These are phyloP conservation scores for Ips nitidus DNA, from an alignment of 1,140 invertebrate species.

Conservation along the genomic window DNA sequence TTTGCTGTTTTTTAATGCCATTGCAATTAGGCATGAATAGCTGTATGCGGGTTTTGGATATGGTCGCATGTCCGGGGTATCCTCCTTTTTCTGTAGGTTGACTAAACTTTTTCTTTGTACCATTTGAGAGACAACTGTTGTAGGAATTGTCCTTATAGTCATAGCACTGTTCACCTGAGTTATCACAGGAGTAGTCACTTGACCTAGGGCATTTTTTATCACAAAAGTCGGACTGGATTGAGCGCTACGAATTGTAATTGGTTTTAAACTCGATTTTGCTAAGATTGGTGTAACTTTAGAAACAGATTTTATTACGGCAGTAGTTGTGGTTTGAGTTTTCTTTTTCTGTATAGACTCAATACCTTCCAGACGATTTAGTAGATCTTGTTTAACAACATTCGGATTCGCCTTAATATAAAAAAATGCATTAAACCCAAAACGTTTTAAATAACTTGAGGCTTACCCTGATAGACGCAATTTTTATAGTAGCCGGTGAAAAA, in stretches of 20 bases:
- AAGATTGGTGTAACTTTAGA: conserved; percentile 49
- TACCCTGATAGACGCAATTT: conserved; percentile 26
- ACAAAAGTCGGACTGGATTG: conserved; percentile 17
- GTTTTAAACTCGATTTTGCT: conserved; percentile 44
- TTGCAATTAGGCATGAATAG: conserved; percentile 90
- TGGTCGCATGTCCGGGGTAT: conserved; percentile 61
- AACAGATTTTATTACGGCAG: conserved; percentile 42
- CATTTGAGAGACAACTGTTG: conserved; percentile 11
- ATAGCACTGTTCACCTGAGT: conserved; percentile 44
- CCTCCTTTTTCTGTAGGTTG: background rate
- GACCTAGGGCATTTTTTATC: conserved; percentile 34
- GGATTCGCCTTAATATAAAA: conserved; percentile 30
- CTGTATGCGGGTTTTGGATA: conserved; percentile 97
- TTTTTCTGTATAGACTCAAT: conserved; percentile 53
- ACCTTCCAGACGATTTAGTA: conserved; percentile 48
- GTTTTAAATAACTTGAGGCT: background rate
- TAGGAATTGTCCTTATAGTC: conserved; percentile 42
- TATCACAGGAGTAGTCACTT: conserved; percentile 43
- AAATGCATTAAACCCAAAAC: conserved; percentile 8
- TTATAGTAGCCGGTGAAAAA: conserved; percentile 59
- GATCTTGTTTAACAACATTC: conserved; percentile 47
- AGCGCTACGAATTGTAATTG: conserved; percentile 28
- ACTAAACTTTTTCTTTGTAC: background rate
- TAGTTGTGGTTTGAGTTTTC: conserved; percentile 20
- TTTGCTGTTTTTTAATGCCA: conserved; percentile 95